Base-by-base conservation (phyloP, 2,888 invertebrate genomes). In the Campaea margaritaria region DNA sequence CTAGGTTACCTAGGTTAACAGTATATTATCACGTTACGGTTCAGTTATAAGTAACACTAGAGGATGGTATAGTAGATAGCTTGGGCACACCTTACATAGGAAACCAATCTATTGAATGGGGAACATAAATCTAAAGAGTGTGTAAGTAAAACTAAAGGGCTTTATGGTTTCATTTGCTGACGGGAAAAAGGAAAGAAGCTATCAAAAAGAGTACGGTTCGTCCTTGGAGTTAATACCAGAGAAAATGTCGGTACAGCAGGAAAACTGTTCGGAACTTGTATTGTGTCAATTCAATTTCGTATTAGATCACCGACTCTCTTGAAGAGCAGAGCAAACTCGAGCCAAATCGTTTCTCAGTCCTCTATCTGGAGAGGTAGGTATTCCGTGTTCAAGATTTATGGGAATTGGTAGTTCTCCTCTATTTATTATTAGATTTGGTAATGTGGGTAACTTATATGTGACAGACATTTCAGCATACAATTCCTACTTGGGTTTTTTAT, bases 271-370 rank as follows among this genome's bases (percentile, higher is more conserved):
- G 38, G 62, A 58, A 62, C 56, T 53, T 56, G 51, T 52, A 47
- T 52, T 47, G 61, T 42, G 61, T 59, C 66, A 57, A 68, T 68
- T 66, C 64, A 61, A 68, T 68, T 66, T 49, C 51, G 54, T 34
- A 51, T 56, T 57, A 61, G 54, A 64, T 65, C 62, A 51, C 56
- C 45, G 58, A 50, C 50, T 61, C 62, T 47, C 52, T 52, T 55
- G 34, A 28, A 49, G 53, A 52, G 64, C 50, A 46, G 44, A 12
- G 36, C 36, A 54, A 53, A 60, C 51, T 55, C 53, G 50, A 49
- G 49, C 50, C 16, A 38, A 55, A 16, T 34, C 34, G 46, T 27
- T 28, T 49, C n/a, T 28, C 14, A n/a, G 43, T 0, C n/a, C 21
- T 43, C 0, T 12, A 27, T 36, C 36, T 12, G 1, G 31, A 31